phyloP scores from a whole-genome alignment of 2,797 vertebrate genomes.

The Acanthurus tractus region DNA sequence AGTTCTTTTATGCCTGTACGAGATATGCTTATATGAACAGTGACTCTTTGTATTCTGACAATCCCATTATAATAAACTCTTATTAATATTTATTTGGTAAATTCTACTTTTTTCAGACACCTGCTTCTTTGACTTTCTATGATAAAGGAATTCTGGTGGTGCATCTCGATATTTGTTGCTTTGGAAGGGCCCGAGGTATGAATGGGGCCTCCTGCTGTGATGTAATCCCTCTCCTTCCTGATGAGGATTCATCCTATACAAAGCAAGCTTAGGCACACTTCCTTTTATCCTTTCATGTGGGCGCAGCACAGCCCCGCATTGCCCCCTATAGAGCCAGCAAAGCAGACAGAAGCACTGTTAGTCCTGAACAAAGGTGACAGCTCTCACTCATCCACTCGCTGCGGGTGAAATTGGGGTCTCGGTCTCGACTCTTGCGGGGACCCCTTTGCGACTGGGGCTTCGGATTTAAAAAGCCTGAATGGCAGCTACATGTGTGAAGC shows the following conservation, averaged over 20 bases:
- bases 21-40: background rate
- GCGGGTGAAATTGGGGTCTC: slow-evolving; percentile 74
- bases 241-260: slow-evolving; percentile 56
- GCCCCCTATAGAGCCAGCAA: slow-evolving; percentile 36
- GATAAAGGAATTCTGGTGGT: slow-evolving; percentile 18
- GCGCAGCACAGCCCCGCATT: slow-evolving; percentile 48
- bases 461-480: slow-evolving; percentile 52
- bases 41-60: background rate
- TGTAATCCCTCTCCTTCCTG: slow-evolving; percentile 66
- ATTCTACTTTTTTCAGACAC: slow-evolving; percentile 22
- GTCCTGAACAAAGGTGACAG: slow-evolving; percentile 66
- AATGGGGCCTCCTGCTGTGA: slow-evolving; percentile 48
- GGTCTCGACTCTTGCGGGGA: slow-evolving; percentile 38
- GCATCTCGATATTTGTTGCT: slow-evolving; percentile 12
- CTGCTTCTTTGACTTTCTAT: background rate
- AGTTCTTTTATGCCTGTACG: background rate
- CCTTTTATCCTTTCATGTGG: slow-evolving; percentile 59
- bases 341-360: slow-evolving; percentile 52
- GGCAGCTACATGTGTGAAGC: slow-evolving; percentile 42
- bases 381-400: slow-evolving; percentile 56
- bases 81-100: background rate
- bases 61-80: background rate
- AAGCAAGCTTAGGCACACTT: slow-evolving; percentile 58
- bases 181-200: slow-evolving; percentile 23
- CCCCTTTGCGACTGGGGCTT: slow-evolving; percentile 31